Conservation (phyloP, 2,797 vertebrate genomes). For the Myripristis murdjan region DNA sequence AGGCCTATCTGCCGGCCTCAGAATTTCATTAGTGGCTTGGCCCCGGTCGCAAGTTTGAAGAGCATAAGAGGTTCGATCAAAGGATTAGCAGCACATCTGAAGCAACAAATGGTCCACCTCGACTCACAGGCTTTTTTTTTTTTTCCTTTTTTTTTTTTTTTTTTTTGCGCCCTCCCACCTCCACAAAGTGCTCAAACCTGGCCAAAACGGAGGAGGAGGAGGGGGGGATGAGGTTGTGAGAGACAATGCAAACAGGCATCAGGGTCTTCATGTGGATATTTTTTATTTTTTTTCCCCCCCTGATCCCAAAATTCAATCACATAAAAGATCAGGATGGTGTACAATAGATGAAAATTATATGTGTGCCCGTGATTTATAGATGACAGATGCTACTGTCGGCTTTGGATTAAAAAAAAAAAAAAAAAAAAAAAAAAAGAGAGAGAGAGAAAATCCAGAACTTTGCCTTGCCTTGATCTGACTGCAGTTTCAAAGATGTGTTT, state of each 20-base stretch:
- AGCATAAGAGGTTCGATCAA: conserved; percentile 82
- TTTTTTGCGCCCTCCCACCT: conserved; percentile 65
- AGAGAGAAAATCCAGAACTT: too few relatives aligned
- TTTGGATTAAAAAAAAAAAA: too few relatives aligned
- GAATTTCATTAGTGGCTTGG: conserved; percentile 86
- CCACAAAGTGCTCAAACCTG: conserved; percentile 71
- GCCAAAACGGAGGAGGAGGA: conserved; percentile 47
- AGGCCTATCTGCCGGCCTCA: conserved; percentile 85
- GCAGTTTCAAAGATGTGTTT: too few relatives aligned
- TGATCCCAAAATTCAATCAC: not conserved
- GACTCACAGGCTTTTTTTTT: conserved; percentile 5
- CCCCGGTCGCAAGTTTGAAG: conserved; percentile 79
- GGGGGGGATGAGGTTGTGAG: conserved; percentile 25
- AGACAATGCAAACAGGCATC: conserved; percentile 3
- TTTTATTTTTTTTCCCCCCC: too few relatives aligned
- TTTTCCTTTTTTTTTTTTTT: too few relatives aligned
- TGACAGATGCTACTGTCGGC: too few relatives aligned
- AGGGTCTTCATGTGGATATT: conserved; percentile 5
- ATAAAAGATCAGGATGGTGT: not conserved
- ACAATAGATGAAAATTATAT: not conserved
- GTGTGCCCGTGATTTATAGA: too few relatives aligned
- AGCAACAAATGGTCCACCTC: conserved; percentile 82
- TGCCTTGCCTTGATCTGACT: too few relatives aligned
- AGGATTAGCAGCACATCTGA: conserved; percentile 85
- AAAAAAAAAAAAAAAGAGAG: too few relatives aligned